Percentiles rank a stretch among this genome's conserved stretches.
Evolutionary conservation across 2,797 vertebrate species (phyloP).

Genomic region (Pseudotriccus pelzelni): DNA sequence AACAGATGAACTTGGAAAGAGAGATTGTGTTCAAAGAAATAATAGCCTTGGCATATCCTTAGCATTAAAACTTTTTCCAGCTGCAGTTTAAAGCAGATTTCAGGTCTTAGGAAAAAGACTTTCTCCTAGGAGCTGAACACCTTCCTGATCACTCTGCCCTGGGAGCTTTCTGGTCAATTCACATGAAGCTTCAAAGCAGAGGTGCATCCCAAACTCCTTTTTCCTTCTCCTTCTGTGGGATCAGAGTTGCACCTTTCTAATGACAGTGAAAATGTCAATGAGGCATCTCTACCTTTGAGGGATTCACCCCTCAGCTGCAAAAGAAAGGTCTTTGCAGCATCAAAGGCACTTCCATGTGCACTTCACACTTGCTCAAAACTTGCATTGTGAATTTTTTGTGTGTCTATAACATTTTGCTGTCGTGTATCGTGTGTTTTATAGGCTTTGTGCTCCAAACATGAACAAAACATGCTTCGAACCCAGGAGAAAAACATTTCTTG

Average conservation of each 20-base stretch:
- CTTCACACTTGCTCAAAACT: not conserved
- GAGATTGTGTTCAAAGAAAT: not conserved
- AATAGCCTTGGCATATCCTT: not conserved
- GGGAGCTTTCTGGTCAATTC: not conserved
- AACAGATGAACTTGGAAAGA: not conserved
- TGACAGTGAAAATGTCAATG: not conserved
- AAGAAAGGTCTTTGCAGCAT: not conserved
- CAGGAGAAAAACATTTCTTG: not conserved
- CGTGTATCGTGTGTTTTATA: accelerated
- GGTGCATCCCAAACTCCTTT: not conserved
- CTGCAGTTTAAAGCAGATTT: not conserved
- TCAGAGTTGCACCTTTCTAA: not conserved
- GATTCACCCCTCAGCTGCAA: accelerated
- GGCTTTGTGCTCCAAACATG: not conserved
- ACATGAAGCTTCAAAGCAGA: not conserved
- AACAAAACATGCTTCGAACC: not conserved
- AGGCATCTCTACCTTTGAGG: not conserved
- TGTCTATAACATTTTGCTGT: not conserved
- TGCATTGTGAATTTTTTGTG: not conserved
- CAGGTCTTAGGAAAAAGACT: not conserved
- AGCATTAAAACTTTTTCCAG: not conserved
- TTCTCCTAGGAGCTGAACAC: not conserved
- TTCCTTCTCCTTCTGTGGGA: not conserved
- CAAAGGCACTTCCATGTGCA: accelerated
- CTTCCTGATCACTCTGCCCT: not conserved